Evolutionary conservation across 2,113 vertebrate species (phyloP), one percentile per base, ranked within the genome.

Genomic region (Regulus satrapa): DNA sequence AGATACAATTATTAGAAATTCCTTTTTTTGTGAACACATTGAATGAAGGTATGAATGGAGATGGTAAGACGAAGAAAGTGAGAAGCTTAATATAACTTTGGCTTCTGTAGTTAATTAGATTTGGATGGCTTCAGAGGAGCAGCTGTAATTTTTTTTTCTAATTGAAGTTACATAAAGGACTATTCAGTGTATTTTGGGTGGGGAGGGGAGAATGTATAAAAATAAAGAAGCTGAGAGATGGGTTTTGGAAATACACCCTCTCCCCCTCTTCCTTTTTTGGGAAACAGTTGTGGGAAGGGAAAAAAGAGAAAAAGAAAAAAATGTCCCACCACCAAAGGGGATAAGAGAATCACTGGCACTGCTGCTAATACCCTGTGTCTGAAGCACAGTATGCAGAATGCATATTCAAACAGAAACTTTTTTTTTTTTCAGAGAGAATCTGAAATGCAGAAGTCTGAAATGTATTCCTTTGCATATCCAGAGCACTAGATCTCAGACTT

Each of bases 1-100:
- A 97, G 97, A 98, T 97, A 98, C 97, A 98, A 98, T 97, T 98
- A 97, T 97, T 98, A 97, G 97, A 97, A 97, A 98, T 98, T 97
- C 98, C 96, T 96, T 97, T 97, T 98, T 98, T 97, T 98, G 96
- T 98, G 97, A 97, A 95, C 96, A 97, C 95, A 97, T 90, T 98
- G 97, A 98, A 98, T 97, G 98, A 97, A 98, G 96, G 96, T 95
- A 98, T 98, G 96, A 98, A 98, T 98, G 97, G 97, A 93, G 97
- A 97, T 97, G 97, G 97, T 97, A 97, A 98, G 97, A 95, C 12
- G 92, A 93, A 97, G 93, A 98, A 98, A 98, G 97, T 97, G 98
- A 98, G 97, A 97, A 94, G 91, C 97, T 97, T 97, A 97, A 97
- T 96, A 97, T 91, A 97, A 97, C 93, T 96, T 98, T 92, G 32